Evolutionary conservation across 1,140 invertebrate genomes (phyloP), one percentile per base, ranked within the genome.

Genomic region (Magallana angulata): DNA sequence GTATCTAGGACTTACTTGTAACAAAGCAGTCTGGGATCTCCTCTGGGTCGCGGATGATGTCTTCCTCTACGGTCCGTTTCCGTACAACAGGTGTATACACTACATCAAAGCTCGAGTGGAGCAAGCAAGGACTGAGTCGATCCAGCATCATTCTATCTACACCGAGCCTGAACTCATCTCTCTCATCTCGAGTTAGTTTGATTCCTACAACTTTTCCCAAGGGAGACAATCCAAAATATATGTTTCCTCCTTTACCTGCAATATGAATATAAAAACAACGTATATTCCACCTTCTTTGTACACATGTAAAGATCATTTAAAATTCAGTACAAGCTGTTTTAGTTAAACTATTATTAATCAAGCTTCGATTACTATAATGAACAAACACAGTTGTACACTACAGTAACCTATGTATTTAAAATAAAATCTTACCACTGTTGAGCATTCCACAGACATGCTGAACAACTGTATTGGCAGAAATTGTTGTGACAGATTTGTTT

Each of bases 141-240:
- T 90, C 81, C 3, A 48, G 59, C 88, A 91, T 90, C 82, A 91
- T 85, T 59, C 59, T 62, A 57, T 92, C 91, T 1, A 92, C 82
- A 4, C 90, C 90, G 8, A 91, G 48, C 7, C 91, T 64, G 30
- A 92, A 81, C 16, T 85, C 57, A 30, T 92, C 91, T 18, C 88
- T 80, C 16, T 90, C 88, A 62, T 90, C 88, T n/a, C 90, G 81
- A 14, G 82, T 60, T n/a, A 89, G 16, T 48, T 84, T 81, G 5
- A 92, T 60, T 36, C 91, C 91, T 2, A 81, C 12, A 48, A 90
- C 88, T 2, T 64, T 57, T 14, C 86, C 84, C 7, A 56, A 18
- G 56, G 71, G 85, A 7, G 86, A 56, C 7, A 92, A 83, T 3
- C 91, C 91, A 88, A 92, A 90, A 76, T 90, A 90, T 30, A 92